These are phyloP conservation scores for Bombylius major DNA, from an alignment of 2,888 invertebrate genomes.

Conservation along the genomic window DNA sequence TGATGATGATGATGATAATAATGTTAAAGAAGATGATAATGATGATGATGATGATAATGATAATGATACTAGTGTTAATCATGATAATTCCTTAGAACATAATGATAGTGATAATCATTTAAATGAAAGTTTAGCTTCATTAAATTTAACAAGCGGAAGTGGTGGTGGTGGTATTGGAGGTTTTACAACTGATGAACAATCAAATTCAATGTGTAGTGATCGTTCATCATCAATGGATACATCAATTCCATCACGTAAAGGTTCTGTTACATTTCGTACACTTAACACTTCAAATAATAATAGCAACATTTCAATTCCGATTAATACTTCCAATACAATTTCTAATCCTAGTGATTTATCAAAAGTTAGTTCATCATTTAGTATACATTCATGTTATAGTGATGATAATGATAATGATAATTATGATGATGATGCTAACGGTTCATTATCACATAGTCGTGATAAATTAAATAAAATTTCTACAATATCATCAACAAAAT, in stretches of 20 bases:
- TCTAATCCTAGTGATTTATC: constrained; percentile 2
- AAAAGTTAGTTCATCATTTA: constrained; percentile 6
- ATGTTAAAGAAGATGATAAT: constrained; percentile 9
- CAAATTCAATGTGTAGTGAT: constrained; percentile 25
- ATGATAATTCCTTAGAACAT: background rate
- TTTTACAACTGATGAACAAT: constrained; percentile 13
- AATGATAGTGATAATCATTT: constrained; percentile 8
- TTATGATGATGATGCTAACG: background rate
- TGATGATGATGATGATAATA: constrained; percentile 8
- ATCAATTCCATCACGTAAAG: constrained; percentile 28
- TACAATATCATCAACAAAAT: background rate
- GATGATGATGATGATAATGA: constrained; percentile 5
- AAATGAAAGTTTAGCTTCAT: constrained; percentile 15
- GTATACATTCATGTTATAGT: constrained; percentile 4
- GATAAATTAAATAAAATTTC: background rate
- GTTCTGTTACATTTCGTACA: constrained; percentile 32
- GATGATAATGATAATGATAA: background rate
- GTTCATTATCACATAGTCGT: background rate
- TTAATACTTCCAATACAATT: background rate
- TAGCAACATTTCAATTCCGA: background rate
- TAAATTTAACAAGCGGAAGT: constrained; percentile 7
- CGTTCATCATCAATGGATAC: constrained; percentile 24
- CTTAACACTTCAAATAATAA: background rate
- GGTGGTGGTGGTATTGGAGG: constrained; percentile 9
- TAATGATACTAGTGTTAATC: background rate